These are phyloP conservation scores for Mesochorus sp. DNA, from an alignment of 2,888 invertebrate species.

Conservation along the genomic window DNA sequence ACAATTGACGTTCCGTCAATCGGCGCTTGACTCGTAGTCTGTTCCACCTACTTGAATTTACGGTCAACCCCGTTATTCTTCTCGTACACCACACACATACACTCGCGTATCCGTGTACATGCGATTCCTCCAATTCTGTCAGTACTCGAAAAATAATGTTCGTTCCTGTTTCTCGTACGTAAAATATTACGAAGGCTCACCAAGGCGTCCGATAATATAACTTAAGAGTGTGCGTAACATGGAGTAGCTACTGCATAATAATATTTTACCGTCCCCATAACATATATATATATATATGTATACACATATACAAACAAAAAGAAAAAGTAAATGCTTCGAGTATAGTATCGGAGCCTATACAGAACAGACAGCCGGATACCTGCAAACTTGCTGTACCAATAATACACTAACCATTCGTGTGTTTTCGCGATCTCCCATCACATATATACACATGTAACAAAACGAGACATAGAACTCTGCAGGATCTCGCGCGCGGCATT, in stretches of 20 bases:
- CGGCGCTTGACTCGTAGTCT: slow-evolving; percentile 34
- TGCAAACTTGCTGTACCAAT: slow-evolving; percentile 37
- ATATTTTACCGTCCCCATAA: background rate
- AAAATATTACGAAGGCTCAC: slow-evolving; percentile 51
- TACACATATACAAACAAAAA: background rate
- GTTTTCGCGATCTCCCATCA: slow-evolving; percentile 31
- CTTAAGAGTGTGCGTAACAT: background rate
- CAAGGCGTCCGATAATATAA: slow-evolving; percentile 37
- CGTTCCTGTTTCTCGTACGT: slow-evolving; percentile 42
- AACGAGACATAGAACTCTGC: slow-evolving; percentile 10
- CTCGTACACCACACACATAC: too few species aligned
- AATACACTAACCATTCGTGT: slow-evolving; percentile 27
- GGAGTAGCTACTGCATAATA: slow-evolving; percentile 41
- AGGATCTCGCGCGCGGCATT: slow-evolving; percentile 9
- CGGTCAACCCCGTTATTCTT: slow-evolving; percentile 40
- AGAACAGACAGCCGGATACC: slow-evolving; percentile 42
- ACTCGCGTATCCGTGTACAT: background rate
- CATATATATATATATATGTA: slow-evolving; percentile 3
- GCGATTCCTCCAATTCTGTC: slow-evolving; percentile 33
- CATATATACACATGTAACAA: slow-evolving; percentile 2
- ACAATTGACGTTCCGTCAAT: slow-evolving; percentile 35
- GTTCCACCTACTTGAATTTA: slow-evolving; percentile 37
- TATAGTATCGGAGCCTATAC: slow-evolving; percentile 21
- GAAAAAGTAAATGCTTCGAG: background rate
- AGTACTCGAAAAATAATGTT: slow-evolving; percentile 44